Evolutionary conservation across 2,113 vertebrate species (phyloP).

Genomic region (Melanerpes aurifrons): DNA sequence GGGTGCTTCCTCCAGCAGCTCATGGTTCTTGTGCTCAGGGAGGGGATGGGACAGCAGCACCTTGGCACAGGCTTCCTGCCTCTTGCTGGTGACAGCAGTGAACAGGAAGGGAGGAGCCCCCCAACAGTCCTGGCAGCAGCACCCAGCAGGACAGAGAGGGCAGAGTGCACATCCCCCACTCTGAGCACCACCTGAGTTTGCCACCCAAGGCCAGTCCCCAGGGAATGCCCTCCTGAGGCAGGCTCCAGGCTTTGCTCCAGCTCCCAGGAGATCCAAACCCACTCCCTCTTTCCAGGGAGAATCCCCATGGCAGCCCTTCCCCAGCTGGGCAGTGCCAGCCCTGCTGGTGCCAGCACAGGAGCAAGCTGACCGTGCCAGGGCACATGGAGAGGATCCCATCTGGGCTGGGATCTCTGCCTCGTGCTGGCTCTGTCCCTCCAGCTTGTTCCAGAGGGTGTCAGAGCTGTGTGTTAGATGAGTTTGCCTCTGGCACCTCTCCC

Average conservation of each 20-base stretch:
- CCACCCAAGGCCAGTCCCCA: neutral
- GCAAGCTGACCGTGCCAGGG: neutral
- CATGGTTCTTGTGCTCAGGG: accelerated
- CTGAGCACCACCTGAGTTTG: neutral
- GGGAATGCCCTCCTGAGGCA: neutral
- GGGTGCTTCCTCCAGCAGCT: neutral
- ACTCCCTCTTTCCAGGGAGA: neutral
- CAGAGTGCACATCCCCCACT: neutral
- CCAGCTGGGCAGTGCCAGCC: neutral
- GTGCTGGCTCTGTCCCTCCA: neutral
- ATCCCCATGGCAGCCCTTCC: neutral
- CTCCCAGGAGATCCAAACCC: neutral
- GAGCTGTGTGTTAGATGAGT: conserved; percentile 6
- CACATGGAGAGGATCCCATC: neutral
- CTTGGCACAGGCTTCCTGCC: neutral
- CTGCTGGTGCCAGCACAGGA: accelerated
- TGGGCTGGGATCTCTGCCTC: neutral
- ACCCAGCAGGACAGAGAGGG: neutral
- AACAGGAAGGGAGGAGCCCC: neutral
- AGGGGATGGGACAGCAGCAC: accelerated
- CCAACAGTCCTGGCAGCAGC: neutral
- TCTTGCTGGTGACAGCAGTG: neutral
- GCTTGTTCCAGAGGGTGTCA: neutral
- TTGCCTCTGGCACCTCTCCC: neutral
- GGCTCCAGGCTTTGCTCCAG: neutral